These are phyloP conservation scores for Clitarchus hookeri DNA, from an alignment of 2,888 invertebrate species.

Conservation along the genomic window DNA sequence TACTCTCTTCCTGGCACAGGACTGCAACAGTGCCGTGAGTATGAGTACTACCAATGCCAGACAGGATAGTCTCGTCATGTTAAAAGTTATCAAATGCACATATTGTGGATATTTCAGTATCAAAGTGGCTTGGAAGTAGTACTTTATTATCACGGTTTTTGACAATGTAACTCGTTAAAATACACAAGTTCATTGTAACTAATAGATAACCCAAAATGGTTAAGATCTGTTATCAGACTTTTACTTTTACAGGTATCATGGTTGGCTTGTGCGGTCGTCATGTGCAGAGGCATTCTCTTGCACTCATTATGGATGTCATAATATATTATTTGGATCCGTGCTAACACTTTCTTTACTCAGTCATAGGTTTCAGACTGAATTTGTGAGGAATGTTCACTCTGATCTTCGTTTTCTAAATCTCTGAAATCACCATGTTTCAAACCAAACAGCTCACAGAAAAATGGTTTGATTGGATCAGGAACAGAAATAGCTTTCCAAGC, in stretches of 20 bases:
- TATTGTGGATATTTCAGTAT: not conserved
- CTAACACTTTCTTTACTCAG: not conserved
- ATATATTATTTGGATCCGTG: not conserved
- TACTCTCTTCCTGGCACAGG: no score
- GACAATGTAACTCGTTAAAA: no score
- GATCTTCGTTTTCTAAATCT: not conserved
- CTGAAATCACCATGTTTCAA: not conserved
- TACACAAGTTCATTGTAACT: no score
- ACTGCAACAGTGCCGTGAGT: no score
- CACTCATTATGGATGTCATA: constrained; percentile 2
- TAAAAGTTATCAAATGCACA: no score
- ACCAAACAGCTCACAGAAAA: not conserved
- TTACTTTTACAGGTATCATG: not conserved
- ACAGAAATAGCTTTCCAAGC: not conserved
- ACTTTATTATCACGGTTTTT: no score
- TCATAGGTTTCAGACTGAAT: not conserved
- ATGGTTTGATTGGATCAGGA: not conserved
- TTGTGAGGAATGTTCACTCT: not conserved
- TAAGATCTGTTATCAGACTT: not conserved
- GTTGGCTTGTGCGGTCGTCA: not conserved
- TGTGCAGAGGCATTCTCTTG: not conserved
- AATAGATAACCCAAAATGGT: not conserved
- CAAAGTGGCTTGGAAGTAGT: not conserved
- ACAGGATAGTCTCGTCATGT: no score
- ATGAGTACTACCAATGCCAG: no score